Conservation (phyloP, 2,888 invertebrate genomes). For the Drosophila nr. medialis region DNA sequence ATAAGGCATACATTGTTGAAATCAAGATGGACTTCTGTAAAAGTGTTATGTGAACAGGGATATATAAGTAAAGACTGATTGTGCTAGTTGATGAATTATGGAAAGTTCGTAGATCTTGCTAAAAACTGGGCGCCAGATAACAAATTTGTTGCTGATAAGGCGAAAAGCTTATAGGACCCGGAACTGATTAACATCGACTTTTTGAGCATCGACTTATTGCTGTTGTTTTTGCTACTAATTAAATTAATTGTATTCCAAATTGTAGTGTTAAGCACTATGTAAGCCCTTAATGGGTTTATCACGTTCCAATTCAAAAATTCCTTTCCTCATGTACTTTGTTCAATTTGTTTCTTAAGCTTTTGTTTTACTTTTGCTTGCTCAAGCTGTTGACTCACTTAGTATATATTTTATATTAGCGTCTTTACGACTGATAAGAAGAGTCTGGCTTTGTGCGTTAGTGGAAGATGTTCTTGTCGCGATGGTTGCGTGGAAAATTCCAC, state of each 20-base stretch:
- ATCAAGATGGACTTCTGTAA: background rate
- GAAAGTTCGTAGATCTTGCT: constrained; percentile 9
- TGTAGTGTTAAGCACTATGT: background rate
- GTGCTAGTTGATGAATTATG: background rate
- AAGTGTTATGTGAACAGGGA: background rate
- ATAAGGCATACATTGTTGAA: background rate
- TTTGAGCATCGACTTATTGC: background rate
- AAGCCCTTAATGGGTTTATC: constrained; percentile 20
- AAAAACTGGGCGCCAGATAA: background rate
- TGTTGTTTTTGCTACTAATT: constrained; percentile 1
- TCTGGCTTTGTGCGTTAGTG: constrained; percentile 36
- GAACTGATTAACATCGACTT: constrained; percentile 31
- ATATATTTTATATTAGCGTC: constrained; percentile 3
- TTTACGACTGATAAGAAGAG: constrained; percentile 55
- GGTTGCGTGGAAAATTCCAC: constrained; percentile 66
- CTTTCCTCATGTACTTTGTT: background rate
- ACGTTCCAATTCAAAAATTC: background rate
- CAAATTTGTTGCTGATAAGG: constrained; percentile 46
- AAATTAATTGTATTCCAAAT: constrained; percentile 12
- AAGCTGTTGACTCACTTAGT: constrained; percentile 4
- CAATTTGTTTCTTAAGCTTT: background rate
- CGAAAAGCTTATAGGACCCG: constrained; percentile 30
- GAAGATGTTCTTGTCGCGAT: constrained; percentile 57
- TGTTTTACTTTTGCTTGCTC: background rate
- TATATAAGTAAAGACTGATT: background rate